These are phyloP conservation scores for Peromyscus nudipes DNA, from an alignment of 2,797 vertebrate species.

Conservation along the genomic window DNA sequence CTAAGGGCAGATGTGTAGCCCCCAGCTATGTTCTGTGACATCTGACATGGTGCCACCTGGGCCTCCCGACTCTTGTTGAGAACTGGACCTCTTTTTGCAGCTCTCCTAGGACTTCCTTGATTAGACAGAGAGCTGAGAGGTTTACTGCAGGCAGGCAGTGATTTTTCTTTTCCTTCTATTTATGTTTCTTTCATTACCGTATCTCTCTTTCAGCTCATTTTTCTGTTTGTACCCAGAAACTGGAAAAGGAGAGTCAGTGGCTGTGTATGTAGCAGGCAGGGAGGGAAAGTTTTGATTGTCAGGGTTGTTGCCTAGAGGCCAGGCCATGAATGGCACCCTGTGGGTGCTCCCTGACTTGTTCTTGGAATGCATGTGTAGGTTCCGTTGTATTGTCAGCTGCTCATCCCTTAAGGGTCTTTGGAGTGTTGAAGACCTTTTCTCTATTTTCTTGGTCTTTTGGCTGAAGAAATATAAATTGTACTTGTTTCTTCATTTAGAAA, in stretches of 20 bases:
- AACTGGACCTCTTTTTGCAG: neutral
- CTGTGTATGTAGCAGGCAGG: neutral
- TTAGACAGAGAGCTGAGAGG: neutral
- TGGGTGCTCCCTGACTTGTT: neutral
- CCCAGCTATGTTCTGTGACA: neutral
- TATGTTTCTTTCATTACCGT: constrained; percentile 39
- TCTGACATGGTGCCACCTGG: neutral
- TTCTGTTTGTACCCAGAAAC: constrained; percentile 30
- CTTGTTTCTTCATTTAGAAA: constrained; percentile 47
- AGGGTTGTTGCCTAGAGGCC: neutral
- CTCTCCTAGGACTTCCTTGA: neutral
- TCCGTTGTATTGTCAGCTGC: neutral
- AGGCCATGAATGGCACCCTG: neutral
- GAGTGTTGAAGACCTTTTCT: neutral
- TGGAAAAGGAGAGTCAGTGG: neutral
- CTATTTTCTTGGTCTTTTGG: constrained; percentile 1
- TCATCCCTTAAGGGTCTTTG: neutral
- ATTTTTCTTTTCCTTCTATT: constrained; percentile 23
- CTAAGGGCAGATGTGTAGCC: neutral
- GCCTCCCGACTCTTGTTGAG: neutral
- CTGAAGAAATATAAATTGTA: constrained; percentile 11
- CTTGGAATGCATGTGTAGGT: neutral
- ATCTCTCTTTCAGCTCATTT: neutral
- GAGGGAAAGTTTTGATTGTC: neutral
- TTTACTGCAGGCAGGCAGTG: constrained; percentile 38